These are phyloP conservation scores for Atta colombica DNA, from an alignment of 1,140 invertebrate genomes.

Conservation along the genomic window DNA sequence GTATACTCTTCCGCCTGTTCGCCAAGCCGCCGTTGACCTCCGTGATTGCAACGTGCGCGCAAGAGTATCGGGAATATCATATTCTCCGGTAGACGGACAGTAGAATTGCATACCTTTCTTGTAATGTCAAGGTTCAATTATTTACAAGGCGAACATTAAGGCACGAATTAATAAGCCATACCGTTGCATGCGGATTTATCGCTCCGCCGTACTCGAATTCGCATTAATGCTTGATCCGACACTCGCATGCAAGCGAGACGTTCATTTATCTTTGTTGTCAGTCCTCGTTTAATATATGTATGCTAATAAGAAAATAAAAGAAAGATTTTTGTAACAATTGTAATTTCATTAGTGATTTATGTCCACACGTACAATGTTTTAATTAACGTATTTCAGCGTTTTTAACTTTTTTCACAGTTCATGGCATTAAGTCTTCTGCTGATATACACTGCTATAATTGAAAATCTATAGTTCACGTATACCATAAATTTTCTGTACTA, in stretches of 20 bases:
- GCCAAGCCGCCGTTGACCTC: not conserved
- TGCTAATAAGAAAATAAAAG: not conserved
- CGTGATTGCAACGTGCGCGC: slow-evolving; percentile 3
- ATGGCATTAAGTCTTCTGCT: too few relatives aligned
- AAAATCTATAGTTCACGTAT: too few relatives aligned
- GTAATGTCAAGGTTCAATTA: slow-evolving; percentile 62
- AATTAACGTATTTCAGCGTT: not conserved
- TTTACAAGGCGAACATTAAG: slow-evolving; percentile 26
- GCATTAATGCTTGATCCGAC: not conserved
- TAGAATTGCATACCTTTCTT: not conserved
- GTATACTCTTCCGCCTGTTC: slow-evolving; percentile 17
- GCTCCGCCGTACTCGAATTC: slow-evolving; percentile 14
- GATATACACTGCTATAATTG: too few relatives aligned
- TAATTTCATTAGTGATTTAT: not conserved
- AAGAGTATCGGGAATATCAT: not conserved
- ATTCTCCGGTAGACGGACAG: not conserved
- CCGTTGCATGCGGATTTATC: slow-evolving; percentile 28
- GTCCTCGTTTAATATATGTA: slow-evolving; percentile 4
- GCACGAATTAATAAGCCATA: slow-evolving; percentile 6
- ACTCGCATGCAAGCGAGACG: not conserved
- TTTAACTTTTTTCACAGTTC: too few relatives aligned
- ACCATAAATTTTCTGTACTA: too few relatives aligned
- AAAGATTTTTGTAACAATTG: not conserved
- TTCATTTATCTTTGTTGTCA: slow-evolving; percentile 16
- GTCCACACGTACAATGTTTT: not conserved